These are phyloP conservation scores for Phrynocephalus versicolor DNA, from an alignment of 2,113 vertebrate species.

Conservation along the genomic window DNA sequence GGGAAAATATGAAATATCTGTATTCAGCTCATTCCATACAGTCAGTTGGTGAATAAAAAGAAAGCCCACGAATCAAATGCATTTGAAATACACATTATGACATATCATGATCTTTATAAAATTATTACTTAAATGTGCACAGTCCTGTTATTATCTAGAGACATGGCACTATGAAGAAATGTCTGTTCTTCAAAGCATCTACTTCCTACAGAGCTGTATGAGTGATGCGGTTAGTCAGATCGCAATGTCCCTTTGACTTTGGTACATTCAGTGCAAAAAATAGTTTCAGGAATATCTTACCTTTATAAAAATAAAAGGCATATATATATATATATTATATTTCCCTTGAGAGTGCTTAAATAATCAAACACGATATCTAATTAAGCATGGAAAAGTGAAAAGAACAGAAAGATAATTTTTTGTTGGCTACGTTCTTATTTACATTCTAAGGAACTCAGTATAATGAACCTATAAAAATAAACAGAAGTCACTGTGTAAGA, in stretches of 20 bases:
- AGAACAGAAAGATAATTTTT: conserved; percentile 54
- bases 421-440: conserved; percentile 65
- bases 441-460: conserved; percentile 74
- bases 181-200: conserved; percentile 63
- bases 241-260: conserved; percentile 76
- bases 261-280: conserved; percentile 83
- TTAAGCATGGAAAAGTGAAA: conserved; percentile 68
- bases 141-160: conserved; percentile 70
- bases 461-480: conserved; percentile 76
- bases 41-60: conserved; percentile 73
- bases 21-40: conserved; percentile 77
- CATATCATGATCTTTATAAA: conserved; percentile 73
- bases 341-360: conserved; percentile 74
- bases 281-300: conserved; percentile 72
- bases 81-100: conserved; percentile 77
- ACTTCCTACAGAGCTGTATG: conserved; percentile 66
- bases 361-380: conserved; percentile 70
- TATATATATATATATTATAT: conserved; percentile 45
- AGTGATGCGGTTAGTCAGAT: conserved; percentile 69
- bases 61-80: conserved; percentile 65
- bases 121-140: conserved; percentile 75
- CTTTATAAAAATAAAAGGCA: conserved; percentile 82
- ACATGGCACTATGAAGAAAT: conserved; percentile 71
- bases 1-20: conserved; percentile 71
- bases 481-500: conserved; percentile 74